A percentile compares a stretch with the other conserved stretches of the same genome.
These are phyloP conservation scores for Nipponia nippon DNA, from an alignment of 2,113 vertebrate species.

Conservation along the genomic window DNA sequence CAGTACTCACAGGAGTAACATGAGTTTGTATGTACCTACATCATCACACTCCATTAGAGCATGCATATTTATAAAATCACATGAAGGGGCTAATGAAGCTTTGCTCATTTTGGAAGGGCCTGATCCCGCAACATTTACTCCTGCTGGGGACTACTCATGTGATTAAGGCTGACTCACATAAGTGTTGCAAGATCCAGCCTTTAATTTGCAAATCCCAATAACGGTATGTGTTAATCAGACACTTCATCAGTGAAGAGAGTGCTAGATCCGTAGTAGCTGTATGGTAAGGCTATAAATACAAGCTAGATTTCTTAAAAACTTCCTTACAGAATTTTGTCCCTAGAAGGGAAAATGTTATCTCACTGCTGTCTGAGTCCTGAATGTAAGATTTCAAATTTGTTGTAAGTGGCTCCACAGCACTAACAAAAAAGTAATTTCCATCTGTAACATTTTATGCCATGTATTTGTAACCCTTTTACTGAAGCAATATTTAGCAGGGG, in stretches of 20 bases:
- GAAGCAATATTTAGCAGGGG: constrained; percentile 27
- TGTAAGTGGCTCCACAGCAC: constrained; percentile 19
- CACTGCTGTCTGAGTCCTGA: neutral
- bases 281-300: constrained; percentile 56
- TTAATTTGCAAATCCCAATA: constrained; percentile 68
- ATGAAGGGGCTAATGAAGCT: neutral
- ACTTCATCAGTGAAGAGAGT: constrained; percentile 57
- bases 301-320: constrained; percentile 52
- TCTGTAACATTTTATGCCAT: constrained; percentile 26
- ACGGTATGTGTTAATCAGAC: constrained; percentile 60
- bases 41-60: neutral
- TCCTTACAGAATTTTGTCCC: constrained; percentile 54
- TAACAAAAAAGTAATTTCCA: constrained; percentile 47
- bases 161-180: constrained; percentile 18
- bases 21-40: neutral
- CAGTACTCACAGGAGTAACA: neutral
- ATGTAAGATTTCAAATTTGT: constrained; percentile 30
- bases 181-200: constrained; percentile 43
- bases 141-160: constrained; percentile 10
- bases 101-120: constrained; percentile 47
- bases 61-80: neutral
- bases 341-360: constrained; percentile 55
- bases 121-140: neutral
- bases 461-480: constrained; percentile 36
- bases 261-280: constrained; percentile 48